These are phyloP conservation scores for Mastomys natalensis DNA, from an alignment of 2,113 vertebrate genomes.

Conservation along the genomic window DNA sequence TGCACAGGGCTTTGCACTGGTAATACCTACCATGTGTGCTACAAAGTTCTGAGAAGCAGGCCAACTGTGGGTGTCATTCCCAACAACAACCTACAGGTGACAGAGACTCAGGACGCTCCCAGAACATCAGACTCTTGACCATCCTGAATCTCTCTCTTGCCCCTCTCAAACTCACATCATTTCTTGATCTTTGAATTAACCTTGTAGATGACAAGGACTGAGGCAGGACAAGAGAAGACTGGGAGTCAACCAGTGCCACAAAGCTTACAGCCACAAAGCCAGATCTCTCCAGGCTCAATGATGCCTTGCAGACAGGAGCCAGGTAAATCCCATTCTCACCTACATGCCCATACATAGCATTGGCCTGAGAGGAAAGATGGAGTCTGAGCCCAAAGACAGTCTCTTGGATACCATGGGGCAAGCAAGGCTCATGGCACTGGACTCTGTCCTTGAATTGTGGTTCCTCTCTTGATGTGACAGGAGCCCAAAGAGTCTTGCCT, in stretches of 20 bases:
- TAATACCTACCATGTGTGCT: fast-evolving
- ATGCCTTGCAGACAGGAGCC: background rate
- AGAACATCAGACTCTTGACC: background rate
- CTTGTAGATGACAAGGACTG: background rate
- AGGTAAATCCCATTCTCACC: background rate
- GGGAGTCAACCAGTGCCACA: background rate
- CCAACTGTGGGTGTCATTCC: background rate
- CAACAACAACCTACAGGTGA: background rate
- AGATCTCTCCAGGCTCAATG: background rate
- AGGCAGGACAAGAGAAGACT: background rate
- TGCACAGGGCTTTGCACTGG: background rate
- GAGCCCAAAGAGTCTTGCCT: background rate
- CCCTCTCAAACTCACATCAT: background rate
- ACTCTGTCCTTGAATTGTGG: background rate
- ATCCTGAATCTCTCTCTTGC: background rate
- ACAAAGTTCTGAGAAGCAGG: fast-evolving
- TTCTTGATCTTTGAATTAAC: background rate
- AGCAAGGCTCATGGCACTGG: background rate
- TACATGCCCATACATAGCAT: background rate
- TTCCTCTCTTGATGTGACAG: background rate
- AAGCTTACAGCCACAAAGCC: fast-evolving
- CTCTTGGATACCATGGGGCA: background rate
- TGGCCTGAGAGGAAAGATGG: background rate
- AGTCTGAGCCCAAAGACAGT: background rate
- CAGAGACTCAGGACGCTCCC: background rate